These are phyloP conservation scores for Eueides isabella DNA, from an alignment of 1,140 invertebrate species.

Conservation along the genomic window DNA sequence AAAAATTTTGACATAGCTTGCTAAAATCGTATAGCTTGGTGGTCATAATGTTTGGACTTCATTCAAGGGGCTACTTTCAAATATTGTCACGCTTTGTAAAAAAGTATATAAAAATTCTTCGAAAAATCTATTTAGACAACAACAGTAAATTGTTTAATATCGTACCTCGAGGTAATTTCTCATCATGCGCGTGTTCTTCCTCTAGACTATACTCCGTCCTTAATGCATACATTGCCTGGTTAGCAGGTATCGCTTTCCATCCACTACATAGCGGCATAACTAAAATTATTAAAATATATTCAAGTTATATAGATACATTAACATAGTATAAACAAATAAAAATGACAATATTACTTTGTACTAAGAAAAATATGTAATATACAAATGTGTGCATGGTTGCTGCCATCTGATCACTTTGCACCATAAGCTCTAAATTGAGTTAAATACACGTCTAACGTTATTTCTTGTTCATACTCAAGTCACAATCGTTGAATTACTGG, in stretches of 20 bases:
- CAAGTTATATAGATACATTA: background rate
- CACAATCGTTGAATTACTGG: background rate
- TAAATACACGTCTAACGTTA: background rate
- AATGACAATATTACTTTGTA: background rate
- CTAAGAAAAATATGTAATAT: background rate
- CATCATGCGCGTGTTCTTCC: conserved; percentile 28
- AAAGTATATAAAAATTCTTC: too few species aligned
- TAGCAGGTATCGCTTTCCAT: conserved; percentile 61
- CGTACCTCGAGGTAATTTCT: conserved; percentile 50
- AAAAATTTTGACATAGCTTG: too few species aligned
- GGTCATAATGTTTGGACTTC: too few species aligned
- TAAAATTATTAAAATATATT: background rate
- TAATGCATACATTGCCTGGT: conserved; percentile 53
- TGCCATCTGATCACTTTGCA: background rate
- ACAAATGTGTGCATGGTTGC: background rate
- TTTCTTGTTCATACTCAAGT: background rate
- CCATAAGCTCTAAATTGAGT: background rate
- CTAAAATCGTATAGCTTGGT: too few species aligned
- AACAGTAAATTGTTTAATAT: conserved; percentile 11
- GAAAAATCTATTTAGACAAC: too few species aligned
- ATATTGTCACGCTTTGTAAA: too few species aligned
- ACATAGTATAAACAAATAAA: background rate
- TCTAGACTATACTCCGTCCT: conserved; percentile 21
- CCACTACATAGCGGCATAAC: background rate
- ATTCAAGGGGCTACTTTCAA: too few species aligned